Conservation (phyloP, 2,888 invertebrate species). For the Tetragnatha montana region DNA sequence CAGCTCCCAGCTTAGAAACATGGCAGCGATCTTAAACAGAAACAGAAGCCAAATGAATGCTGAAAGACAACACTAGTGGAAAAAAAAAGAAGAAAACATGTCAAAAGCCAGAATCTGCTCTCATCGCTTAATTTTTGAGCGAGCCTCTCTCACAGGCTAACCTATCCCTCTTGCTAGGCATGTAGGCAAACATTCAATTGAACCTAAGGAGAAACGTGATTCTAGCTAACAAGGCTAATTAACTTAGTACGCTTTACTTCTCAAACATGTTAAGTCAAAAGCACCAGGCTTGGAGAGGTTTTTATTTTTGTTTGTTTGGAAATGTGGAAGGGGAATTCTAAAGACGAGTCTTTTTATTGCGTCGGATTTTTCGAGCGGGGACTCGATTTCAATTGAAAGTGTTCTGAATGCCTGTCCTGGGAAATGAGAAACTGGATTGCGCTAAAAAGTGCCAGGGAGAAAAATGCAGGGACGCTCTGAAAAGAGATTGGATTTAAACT, state of each 20-base stretch:
- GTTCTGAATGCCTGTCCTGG: background rate
- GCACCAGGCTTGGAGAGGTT: background rate
- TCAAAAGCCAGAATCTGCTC: background rate
- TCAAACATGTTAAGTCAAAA: conserved; percentile 28
- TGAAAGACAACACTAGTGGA: background rate
- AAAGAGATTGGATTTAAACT: no score
- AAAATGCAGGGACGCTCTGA: no score
- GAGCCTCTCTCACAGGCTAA: conserved; percentile 3
- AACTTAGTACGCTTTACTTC: background rate
- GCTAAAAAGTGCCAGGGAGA: no score
- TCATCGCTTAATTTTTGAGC: conserved; percentile 5
- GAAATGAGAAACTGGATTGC: no score
- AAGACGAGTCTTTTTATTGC: background rate
- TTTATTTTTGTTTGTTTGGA: background rate
- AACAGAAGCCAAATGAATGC: background rate
- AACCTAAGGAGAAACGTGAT: conserved; percentile 40
- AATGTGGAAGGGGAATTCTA: background rate
- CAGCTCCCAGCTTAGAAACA: background rate
- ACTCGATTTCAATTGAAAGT: background rate
- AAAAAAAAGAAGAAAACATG: background rate
- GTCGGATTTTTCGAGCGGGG: background rate
- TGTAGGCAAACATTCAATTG: conserved; percentile 22
- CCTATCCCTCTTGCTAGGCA: background rate
- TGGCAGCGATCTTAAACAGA: background rate
- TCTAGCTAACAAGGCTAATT: conserved; percentile 32